Evolutionary conservation across 2,888 invertebrate genomes (phyloP), one percentile per base, ranked within the genome.

Genomic region (Synergus itoensis): DNA sequence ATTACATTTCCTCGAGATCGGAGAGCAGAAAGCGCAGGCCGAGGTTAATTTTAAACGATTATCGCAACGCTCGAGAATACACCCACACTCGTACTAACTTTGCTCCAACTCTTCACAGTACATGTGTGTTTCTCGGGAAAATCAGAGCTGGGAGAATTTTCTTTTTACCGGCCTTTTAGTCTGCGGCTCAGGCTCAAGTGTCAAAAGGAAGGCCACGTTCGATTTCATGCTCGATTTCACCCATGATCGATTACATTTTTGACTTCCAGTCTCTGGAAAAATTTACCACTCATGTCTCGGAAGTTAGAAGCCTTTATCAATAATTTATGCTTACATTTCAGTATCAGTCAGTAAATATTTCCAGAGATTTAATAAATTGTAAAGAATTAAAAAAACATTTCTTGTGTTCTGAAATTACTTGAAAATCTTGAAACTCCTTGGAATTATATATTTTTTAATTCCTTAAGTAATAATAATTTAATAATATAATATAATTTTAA

Each of bases 1-100:
- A 16, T 73, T 36, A 48, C 73, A 48, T n/a, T 65, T 65, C n/a
- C 36, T 12, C 67, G 53, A 73, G 48, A 73, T 53, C n/a, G 73
- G 11, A n/a, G 73, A 45, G 11, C 73, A 73, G 73, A 73, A 73
- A 53, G n/a, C 53, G 48, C n/a, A 65, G 73, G 16, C 53, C n/a
- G 53, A 73, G 73, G 73, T 73, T 73, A 73, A 73, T 53, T 73
- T 73, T 73, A 73, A 73, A 48, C 53, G 73, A 53, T 73, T 73
- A 73, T 73, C 73, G 73, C 73, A 73, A 73, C 73, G 53, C 73
- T 40, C 73, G 73, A 73, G 48, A 53, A 53, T 53, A 53, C 73
- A 48, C 73, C 73, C 73, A 73, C 73, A 53, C 48, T 36, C 11
- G 36, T 53, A 73, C n/a, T 53, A 18, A 73, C 73, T 67, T 48